Percentiles rank a stretch among this genome's conserved stretches.
Conservation (phyloP, 2,888 invertebrate genomes). For the Escarpia spicata region DNA sequence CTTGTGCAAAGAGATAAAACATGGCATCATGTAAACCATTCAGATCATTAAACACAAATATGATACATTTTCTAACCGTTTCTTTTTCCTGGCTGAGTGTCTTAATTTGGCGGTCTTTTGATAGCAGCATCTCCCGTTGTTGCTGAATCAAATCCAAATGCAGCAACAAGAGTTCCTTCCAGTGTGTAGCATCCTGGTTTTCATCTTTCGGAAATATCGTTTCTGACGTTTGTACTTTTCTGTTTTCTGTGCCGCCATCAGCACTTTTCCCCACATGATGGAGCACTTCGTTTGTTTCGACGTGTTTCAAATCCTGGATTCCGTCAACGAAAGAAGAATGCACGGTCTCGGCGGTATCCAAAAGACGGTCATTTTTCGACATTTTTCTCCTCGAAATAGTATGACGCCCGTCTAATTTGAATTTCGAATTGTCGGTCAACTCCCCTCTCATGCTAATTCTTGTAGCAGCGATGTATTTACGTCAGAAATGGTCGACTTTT, state of each 20-base stretch:
- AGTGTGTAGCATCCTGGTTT: slow-evolving; percentile 47
- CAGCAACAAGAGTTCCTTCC: slow-evolving; percentile 79
- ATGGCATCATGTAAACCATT: background rate
- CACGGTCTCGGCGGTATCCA: background rate
- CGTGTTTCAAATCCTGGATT: slow-evolving; percentile 9
- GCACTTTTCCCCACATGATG: slow-evolving; percentile 7
- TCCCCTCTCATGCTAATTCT: slow-evolving; percentile 7
- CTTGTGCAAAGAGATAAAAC: background rate
- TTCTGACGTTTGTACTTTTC: slow-evolving; percentile 14
- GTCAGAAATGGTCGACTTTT: slow-evolving; percentile 13
- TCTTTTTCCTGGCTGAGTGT: slow-evolving; percentile 81
- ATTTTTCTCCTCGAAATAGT: slow-evolving; percentile 12
- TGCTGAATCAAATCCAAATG: slow-evolving; percentile 90
- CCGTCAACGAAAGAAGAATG: background rate
- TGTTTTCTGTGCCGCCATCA: slow-evolving; percentile 8
- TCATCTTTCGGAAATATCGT: slow-evolving; percentile 34
- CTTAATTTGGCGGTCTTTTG: slow-evolving; percentile 81
- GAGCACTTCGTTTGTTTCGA: background rate
- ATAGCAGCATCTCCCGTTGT: slow-evolving; percentile 84
- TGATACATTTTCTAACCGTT: slow-evolving; percentile 69
- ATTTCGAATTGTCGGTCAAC: slow-evolving; percentile 6
- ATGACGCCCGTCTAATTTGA: slow-evolving; percentile 16
- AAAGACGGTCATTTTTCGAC: slow-evolving; percentile 16
- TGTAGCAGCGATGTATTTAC: slow-evolving; percentile 3
- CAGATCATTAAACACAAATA: background rate